A percentile compares a stretch with the other conserved stretches of the same genome.
Conservation (phyloP, 1,140 invertebrate species). For the Leptinotarsa defecta region DNA sequence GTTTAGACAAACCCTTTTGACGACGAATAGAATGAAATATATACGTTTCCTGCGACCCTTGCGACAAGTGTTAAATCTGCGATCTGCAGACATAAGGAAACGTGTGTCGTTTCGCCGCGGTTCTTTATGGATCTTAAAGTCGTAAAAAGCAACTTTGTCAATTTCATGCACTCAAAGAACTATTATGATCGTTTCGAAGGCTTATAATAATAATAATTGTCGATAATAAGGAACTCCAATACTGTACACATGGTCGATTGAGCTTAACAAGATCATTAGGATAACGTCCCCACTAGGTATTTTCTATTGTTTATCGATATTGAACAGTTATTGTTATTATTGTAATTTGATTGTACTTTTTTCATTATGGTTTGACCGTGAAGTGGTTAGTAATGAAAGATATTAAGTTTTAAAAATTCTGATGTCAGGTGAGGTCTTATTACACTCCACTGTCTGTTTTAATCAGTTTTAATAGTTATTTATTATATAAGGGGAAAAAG, state of each 20-base stretch:
- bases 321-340: not conserved
- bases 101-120: not conserved
- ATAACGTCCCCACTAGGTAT: not conserved
- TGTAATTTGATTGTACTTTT: not conserved
- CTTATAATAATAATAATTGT: not conserved
- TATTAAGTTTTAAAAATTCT: not conserved
- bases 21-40: no score
- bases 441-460: no score
- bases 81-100: not conserved
- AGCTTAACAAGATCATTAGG: conserved; percentile 1
- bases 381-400: not conserved
- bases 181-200: not conserved
- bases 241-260: conserved; percentile 9
- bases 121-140: not conserved
- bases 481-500: no score
- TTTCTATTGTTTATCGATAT: not conserved
- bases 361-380: not conserved
- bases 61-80: not conserved
- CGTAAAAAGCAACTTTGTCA: conserved; percentile 1
- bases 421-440: no score
- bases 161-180: not conserved
- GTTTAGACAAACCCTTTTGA: no score
- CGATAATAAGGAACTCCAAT: not conserved
- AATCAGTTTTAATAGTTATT: no score
- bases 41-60: no score